A percentile compares a stretch with the other conserved stretches of the same genome.
These are phyloP conservation scores for Eleutherodactylus coqui DNA, from an alignment of 2,797 vertebrate genomes.

Conservation along the genomic window DNA sequence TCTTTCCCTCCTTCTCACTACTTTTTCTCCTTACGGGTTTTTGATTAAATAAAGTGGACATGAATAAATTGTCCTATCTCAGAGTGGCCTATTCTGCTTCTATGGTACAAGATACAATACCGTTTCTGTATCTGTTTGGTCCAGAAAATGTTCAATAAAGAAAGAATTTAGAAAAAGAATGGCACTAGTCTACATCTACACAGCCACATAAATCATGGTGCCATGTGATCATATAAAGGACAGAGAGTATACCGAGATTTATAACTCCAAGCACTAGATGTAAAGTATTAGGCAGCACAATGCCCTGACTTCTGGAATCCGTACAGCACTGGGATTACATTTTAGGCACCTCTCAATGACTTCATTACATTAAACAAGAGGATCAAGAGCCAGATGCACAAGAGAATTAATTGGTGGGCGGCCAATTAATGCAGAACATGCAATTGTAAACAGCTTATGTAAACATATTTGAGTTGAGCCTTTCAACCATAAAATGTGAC, in stretches of 20 bases:
- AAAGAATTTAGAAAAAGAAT: too few relatives aligned
- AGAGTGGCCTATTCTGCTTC: too few relatives aligned
- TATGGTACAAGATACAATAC: too few relatives aligned
- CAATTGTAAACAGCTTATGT: conserved; percentile 58
- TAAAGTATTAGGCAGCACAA: background rate
- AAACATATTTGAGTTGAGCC: conserved; percentile 52
- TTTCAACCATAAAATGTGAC: conserved; percentile 51
- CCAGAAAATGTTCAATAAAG: too few relatives aligned
- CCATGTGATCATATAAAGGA: background rate
- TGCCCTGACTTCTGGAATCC: conserved; percentile 1
- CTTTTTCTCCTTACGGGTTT: too few relatives aligned
- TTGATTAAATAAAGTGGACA: too few relatives aligned
- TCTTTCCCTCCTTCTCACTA: too few relatives aligned
- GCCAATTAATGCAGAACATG: conserved; percentile 40
- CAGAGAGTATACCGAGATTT: background rate
- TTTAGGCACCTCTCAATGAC: conserved; percentile 17
- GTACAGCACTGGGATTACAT: background rate
- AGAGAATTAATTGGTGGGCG: conserved; percentile 19
- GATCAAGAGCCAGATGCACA: background rate
- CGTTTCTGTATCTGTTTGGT: too few relatives aligned
- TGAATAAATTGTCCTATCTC: too few relatives aligned
- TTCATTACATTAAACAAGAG: conserved; percentile 33
- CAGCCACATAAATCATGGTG: background rate
- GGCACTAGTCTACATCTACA: background rate
- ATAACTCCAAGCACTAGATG: background rate